Evolutionary conservation across 2,888 invertebrate species (phyloP), one percentile per base, ranked within the genome.

Genomic region (Cheiracanthium punctorium): DNA sequence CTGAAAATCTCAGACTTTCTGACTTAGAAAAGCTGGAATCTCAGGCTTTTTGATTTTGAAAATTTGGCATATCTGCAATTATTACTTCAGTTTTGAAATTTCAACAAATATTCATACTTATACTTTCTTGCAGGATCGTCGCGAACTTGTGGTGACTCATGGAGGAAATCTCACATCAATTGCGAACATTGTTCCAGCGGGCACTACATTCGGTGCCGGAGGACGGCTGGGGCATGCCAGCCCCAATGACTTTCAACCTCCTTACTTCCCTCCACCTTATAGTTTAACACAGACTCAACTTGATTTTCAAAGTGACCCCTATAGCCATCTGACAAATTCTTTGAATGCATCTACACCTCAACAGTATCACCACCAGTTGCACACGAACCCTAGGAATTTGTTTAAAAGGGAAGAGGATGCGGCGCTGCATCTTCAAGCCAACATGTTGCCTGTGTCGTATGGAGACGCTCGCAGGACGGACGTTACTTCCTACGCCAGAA

Each of bases 181-280:
- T 90, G 93, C 93, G 90, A 93, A 93, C 88, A 91, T 93, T 89
- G 75, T 88, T 81, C 93, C 92, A 24, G 90, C 90, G 33, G 91
- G 90, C 17, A 90, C 91, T 20, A 91, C 92, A 37, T 92, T 91
- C 89, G 90, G 91, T 75, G 91, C 92, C 48, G 92, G 92, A 30
- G 93, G 94, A 80, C 94, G 91, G 91, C 91, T 93, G 72, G 91
- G 92, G 82, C 92, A 93, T 90, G 92, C 92, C 33, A 92, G 93
- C 20, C 93, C 93, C 82, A 98, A 98, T 93, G 98, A 98, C 93
- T 98, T 98, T 93, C 98, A 98, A 89, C 98, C 98, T 71, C 98
- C 98, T 93, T 98, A 98, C 93, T 97, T 97, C 89, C 98, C 98
- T 89, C 98, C 98, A 73, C 98, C 92, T 89, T 91, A 97, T 88